A percentile compares a stretch with the other conserved stretches of the same genome.
Evolutionary conservation across 23 tunicate species (phyloP).

Genomic region (Oikopleura dioica): DNA sequence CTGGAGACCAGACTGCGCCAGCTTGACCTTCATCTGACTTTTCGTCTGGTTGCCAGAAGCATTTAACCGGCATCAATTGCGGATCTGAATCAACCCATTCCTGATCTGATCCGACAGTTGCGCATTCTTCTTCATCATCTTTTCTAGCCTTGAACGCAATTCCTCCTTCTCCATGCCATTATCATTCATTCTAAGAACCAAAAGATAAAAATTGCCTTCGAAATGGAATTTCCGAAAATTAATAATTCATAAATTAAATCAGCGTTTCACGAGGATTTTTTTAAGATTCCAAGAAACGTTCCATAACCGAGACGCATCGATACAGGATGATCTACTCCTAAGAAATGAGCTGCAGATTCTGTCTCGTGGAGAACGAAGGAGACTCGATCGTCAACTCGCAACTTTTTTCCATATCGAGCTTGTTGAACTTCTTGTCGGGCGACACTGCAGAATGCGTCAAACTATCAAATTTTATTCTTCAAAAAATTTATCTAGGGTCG

Average conservation of each 20-base stretch:
- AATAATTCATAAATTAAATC: no score
- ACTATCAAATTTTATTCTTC: no score
- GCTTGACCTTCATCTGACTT: neutral
- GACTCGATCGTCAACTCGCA: neutral
- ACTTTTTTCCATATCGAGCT: neutral
- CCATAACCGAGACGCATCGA: neutral
- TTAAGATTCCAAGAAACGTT: neutral
- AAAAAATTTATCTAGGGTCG: no score
- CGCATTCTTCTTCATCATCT: neutral
- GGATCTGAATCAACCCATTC: no score
- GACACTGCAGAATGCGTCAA: neutral
- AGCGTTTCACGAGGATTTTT: no score
- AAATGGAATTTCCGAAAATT: no score
- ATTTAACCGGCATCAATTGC: no score
- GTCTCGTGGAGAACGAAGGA: neutral
- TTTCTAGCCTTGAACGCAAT: neutral
- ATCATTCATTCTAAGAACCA: no score
- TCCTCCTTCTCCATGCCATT: no score
- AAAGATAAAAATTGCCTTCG: no score
- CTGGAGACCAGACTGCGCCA: neutral
- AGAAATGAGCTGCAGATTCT: neutral
- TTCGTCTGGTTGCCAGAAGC: no score
- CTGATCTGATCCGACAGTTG: neutral
- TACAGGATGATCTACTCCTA: neutral
- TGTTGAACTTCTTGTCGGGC: neutral